These are phyloP conservation scores for Solea senegalensis DNA, from an alignment of 2,113 vertebrate species.

Conservation along the genomic window DNA sequence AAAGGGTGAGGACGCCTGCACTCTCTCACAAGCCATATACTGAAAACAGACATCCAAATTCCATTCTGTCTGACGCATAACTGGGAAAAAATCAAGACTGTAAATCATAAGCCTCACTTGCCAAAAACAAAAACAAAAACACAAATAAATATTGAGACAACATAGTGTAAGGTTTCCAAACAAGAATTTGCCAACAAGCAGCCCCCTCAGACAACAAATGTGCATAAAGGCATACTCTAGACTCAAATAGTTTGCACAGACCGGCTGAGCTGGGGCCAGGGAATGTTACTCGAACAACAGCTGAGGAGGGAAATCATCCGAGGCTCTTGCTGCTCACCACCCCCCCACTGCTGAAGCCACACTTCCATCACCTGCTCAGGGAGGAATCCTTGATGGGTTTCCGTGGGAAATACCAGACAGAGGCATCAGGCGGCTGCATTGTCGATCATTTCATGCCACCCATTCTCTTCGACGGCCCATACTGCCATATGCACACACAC, in stretches of 20 bases:
- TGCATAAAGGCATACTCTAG: slow-evolving; percentile 64
- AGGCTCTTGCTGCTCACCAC: slow-evolving; percentile 54
- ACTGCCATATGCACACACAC: not conserved
- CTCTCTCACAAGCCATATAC: slow-evolving; percentile 19
- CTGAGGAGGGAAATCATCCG: slow-evolving; percentile 73
- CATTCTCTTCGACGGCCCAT: slow-evolving; percentile 33
- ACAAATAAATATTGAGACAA: slow-evolving; percentile 53
- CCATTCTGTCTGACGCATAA: slow-evolving; percentile 33
- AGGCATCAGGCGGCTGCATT: slow-evolving; percentile 39
- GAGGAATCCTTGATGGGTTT: slow-evolving; percentile 73
- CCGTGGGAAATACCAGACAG: slow-evolving; percentile 75
- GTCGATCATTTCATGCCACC: slow-evolving; percentile 46
- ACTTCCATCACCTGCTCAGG: slow-evolving; percentile 80
- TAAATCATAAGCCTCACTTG: slow-evolving; percentile 2
- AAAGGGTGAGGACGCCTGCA: slow-evolving; percentile 38
- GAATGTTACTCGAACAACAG: slow-evolving; percentile 79
- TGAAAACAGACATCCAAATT: slow-evolving; percentile 36
- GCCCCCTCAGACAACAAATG: slow-evolving; percentile 69
- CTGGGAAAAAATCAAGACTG: slow-evolving; percentile 31
- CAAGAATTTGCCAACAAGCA: slow-evolving; percentile 50
- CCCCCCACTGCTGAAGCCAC: slow-evolving; percentile 32
- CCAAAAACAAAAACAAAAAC: not conserved
- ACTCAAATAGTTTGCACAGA: slow-evolving; percentile 78
- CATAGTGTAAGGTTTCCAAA: slow-evolving; percentile 38
- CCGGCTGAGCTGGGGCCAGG: slow-evolving; percentile 60